Evolutionary conservation across 2,888 invertebrate genomes (phyloP).

Genomic region (Agrochola lychnidis): DNA sequence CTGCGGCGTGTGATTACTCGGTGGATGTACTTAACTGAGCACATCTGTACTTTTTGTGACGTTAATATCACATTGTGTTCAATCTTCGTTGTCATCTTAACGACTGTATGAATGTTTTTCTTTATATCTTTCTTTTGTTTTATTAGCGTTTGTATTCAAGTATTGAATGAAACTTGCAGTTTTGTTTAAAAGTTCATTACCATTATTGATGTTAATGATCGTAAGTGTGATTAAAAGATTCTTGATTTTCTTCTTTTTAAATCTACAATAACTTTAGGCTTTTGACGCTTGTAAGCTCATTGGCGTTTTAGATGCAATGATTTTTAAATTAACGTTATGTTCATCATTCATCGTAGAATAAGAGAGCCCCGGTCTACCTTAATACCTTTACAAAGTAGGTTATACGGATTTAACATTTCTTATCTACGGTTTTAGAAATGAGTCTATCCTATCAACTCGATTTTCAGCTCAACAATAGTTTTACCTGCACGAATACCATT

Average conservation of each 20-base stretch:
- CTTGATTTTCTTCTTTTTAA: neutral
- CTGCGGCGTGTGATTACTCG: slow-evolving; percentile 33
- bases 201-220: neutral
- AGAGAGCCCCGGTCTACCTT: neutral
- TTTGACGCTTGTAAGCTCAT: slow-evolving; percentile 2
- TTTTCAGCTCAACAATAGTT: slow-evolving; percentile 10
- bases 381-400: slow-evolving; percentile 4
- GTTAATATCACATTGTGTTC: slow-evolving; percentile 52
- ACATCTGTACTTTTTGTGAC: slow-evolving; percentile 37
- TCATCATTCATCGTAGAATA: neutral
- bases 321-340: neutral
- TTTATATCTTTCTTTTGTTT: slow-evolving; percentile 22
- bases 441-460: neutral
- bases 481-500: slow-evolving; percentile 14
- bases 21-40: slow-evolving; percentile 20
- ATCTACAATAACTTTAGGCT: neutral
- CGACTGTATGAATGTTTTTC: slow-evolving; percentile 40
- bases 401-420: neutral
- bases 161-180: slow-evolving; percentile 30
- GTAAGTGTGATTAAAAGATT: neutral
- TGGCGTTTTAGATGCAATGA: neutral
- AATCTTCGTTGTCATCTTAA: slow-evolving; percentile 52
- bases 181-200: slow-evolving; percentile 25
- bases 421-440: neutral
- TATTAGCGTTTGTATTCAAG: slow-evolving; percentile 11